phyloP scores from a whole-genome alignment of 2,113 vertebrate species.

The Atractosteus spatula region DNA sequence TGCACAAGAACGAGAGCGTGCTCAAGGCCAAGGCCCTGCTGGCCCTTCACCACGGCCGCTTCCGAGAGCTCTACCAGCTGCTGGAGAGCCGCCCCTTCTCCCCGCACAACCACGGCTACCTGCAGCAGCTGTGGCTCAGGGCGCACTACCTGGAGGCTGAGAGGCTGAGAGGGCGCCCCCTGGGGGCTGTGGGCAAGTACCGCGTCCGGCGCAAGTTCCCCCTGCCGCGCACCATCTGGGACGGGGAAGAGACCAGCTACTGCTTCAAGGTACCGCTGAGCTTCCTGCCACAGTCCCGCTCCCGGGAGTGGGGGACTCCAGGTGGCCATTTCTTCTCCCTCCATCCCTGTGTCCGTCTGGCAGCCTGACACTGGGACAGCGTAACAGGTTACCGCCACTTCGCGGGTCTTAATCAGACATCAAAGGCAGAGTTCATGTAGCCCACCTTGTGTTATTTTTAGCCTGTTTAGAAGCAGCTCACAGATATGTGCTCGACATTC shows the following conservation, averaged over 20 bases:
- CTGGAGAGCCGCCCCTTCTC: constrained; percentile 60
- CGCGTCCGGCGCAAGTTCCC: constrained; percentile 62
- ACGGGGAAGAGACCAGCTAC: constrained; percentile 66
- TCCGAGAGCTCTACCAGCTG: constrained; percentile 55
- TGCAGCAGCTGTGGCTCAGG: constrained; percentile 65
- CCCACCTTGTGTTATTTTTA: too few species aligned
- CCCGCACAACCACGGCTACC: constrained; percentile 50
- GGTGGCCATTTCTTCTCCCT: too few species aligned
- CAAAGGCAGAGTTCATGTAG: too few species aligned
- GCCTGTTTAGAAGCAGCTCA: too few species aligned
- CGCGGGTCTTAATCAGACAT: too few species aligned
- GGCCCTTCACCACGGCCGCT: constrained; percentile 62
- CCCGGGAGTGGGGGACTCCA: too few species aligned
- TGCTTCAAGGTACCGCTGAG: constrained; percentile 58
- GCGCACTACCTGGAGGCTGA: constrained; percentile 62
- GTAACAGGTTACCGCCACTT: too few species aligned
- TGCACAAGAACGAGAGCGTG: constrained; percentile 52
- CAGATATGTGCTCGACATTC: too few species aligned
- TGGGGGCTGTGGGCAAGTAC: constrained; percentile 68
- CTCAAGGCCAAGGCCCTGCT: constrained; percentile 56
- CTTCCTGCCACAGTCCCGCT: not conserved
- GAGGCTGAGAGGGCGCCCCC: constrained; percentile 54
- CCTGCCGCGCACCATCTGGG: constrained; percentile 63
- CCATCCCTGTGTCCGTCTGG: too few species aligned
- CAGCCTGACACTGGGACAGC: too few species aligned